Evolutionary conservation across 2,113 vertebrate genomes (phyloP), one percentile per base, ranked within the genome.

Genomic region (Poecilia latipinna): DNA sequence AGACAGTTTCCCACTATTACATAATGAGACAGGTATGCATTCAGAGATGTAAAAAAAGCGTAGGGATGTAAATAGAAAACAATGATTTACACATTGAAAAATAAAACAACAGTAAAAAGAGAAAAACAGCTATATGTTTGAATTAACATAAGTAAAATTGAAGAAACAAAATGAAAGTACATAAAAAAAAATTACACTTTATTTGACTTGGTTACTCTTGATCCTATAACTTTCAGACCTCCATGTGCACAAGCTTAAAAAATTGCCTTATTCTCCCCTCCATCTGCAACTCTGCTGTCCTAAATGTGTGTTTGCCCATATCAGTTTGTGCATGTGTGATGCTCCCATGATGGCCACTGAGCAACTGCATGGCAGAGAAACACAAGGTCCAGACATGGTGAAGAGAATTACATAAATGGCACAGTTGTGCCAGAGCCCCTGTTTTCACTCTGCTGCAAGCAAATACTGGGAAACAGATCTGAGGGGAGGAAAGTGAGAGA

Each of bases 261-360:
- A 24, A n/a, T n/a, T n/a, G 51, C n/a, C 51, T n/a, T n/a, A 57
- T n/a, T 57, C 44, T 48, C 15, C 80, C 70, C 60, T 88, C 88
- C 88, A 84, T 90, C 89, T 93, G 88, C 89, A 90, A 86, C 65
- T 90, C 75, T 71, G 24, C 29, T 70, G 54, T 86, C 68, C 84
- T 31, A 61, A 69, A 68, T 66, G 74, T 85, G 70, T 65, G 64
- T 67, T 22, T 82, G 33, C 61, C 33, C 57, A 19, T 75, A 15
- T 61, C 33, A 3, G 64, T 33, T 37, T 72, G 78, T 82, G 72
- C 68, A 35, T 80, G 68, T 75, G 70, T 64, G 79, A 73, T 78
- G 63, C 82, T 81, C 83, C 82, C 82, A 65, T 26, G 44, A 72
- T 75, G 80, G 88, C 84, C 82, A 75, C 37, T 11, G 78, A 89